Conservation (phyloP, 2,888 invertebrate species). For the Gymnoscelis rufifasciata region DNA sequence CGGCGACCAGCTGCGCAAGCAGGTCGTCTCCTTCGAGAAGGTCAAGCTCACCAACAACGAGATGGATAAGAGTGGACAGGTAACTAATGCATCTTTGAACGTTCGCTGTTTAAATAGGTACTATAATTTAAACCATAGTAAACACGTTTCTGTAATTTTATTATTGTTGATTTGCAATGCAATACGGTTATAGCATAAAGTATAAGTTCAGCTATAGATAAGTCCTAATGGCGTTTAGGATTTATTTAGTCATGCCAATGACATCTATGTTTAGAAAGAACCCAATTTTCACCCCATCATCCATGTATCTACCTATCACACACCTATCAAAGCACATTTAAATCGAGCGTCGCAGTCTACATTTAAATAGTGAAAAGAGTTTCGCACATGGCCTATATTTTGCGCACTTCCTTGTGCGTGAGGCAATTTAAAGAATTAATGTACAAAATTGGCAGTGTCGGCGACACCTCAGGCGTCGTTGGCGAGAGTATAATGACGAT, state of each 20-base stretch:
- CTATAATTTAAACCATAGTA: too few species aligned
- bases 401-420: constrained; percentile 54
- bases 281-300: too few species aligned
- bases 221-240: too few species aligned
- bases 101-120: too few species aligned
- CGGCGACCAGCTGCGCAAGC: constrained; percentile 96
- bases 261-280: too few species aligned
- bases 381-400: constrained; percentile 34
- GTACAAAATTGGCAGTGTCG: constrained; percentile 59
- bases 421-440: constrained; percentile 68
- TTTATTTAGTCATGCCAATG: too few species aligned
- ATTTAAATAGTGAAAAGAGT: constrained; percentile 31
- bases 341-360: too few species aligned
- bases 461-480: constrained; percentile 70
- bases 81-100: constrained; percentile 73
- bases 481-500: constrained; percentile 64
- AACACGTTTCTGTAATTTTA: too few species aligned
- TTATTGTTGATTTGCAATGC: too few species aligned
- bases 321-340: background rate
- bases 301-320: background rate
- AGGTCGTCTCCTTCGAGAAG: constrained; percentile 98
- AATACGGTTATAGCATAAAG: too few species aligned
- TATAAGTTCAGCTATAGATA: too few species aligned
- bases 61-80: constrained; percentile 97
- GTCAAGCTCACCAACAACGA: constrained; percentile 99